These are phyloP conservation scores for Hesperia comma DNA, from an alignment of 2,888 invertebrate genomes.

Conservation along the genomic window DNA sequence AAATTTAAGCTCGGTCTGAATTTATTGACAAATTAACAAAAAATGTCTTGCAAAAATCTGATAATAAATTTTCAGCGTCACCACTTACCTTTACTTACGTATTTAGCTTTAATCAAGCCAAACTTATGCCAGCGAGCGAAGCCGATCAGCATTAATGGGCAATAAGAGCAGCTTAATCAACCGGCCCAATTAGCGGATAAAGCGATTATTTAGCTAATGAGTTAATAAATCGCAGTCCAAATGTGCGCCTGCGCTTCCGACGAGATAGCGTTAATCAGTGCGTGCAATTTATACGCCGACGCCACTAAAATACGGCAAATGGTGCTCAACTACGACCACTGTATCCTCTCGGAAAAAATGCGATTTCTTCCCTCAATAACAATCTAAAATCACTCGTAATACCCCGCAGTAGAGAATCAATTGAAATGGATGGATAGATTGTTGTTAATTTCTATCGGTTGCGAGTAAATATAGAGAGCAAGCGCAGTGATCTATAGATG, in stretches of 20 bases:
- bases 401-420: constrained; percentile 42
- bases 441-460: constrained; percentile 67
- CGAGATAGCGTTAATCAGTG: constrained; percentile 73
- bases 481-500: constrained; percentile 75
- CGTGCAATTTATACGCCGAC: constrained; percentile 67
- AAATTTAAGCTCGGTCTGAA: neutral
- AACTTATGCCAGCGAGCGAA: constrained; percentile 15
- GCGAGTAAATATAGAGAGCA: constrained; percentile 71
- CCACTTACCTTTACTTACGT: neutral
- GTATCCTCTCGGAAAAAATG: constrained; percentile 49
- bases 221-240: constrained; percentile 74
- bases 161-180: constrained; percentile 54
- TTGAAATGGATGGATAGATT: constrained; percentile 39
- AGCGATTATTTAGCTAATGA: constrained; percentile 74
- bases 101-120: constrained; percentile 21
- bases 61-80: constrained; percentile 9
- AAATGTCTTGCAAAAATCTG: neutral
- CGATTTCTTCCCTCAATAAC: constrained; percentile 45
- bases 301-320: constrained; percentile 64
- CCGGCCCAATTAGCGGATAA: constrained; percentile 67
- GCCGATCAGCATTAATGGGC: constrained; percentile 41
- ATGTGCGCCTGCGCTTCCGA: constrained; percentile 56
- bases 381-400: constrained; percentile 44
- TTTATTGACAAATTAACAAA: neutral
- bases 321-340: constrained; percentile 56